A percentile compares a stretch with the other conserved stretches of the same genome.
phyloP scores from a whole-genome alignment of 2,888 invertebrate genomes.

The Melieria crassipennis region DNA sequence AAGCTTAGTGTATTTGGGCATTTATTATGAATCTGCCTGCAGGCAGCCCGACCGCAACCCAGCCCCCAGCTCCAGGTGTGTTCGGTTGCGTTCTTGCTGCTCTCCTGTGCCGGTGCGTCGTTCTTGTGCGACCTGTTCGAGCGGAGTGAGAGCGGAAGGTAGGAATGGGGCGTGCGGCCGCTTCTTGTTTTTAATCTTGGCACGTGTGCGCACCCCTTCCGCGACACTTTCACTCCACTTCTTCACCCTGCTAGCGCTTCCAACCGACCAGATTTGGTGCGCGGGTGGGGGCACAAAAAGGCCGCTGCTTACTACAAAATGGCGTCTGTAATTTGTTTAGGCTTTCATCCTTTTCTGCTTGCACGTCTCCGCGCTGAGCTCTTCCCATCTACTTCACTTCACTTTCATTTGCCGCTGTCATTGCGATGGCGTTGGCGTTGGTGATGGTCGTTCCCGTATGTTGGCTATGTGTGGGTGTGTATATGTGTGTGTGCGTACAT shows the following conservation, averaged over 20 bases:
- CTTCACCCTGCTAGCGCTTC: conserved; percentile 48
- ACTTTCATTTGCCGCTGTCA: conserved; percentile 47
- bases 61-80: too few relatives aligned
- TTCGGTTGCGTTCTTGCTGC: conserved; percentile 26
- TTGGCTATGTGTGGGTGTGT: conserved; percentile 31
- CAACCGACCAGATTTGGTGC: background rate
- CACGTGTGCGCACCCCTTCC: conserved; percentile 18
- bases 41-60: conserved; percentile 48
- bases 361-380: conserved; percentile 36
- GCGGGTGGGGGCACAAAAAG: background rate
- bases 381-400: conserved; percentile 44
- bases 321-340: conserved; percentile 55
- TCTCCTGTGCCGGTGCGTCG: conserved; percentile 33
- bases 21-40: conserved; percentile 55
- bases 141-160: background rate
- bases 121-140: conserved; percentile 29
- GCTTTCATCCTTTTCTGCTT: conserved; percentile 49
- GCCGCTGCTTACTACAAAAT: conserved; percentile 46
- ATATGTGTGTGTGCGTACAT: conserved; percentile 11
- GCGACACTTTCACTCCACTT: conserved; percentile 53
- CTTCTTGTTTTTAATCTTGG: conserved; percentile 1
- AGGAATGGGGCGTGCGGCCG: too few relatives aligned
- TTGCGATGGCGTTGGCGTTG: conserved; percentile 27
- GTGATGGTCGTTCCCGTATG: conserved; percentile 1
- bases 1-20: conserved; percentile 25